phyloP scores from a whole-genome alignment of 2,888 invertebrate genomes.

The Conus canariensis region DNA sequence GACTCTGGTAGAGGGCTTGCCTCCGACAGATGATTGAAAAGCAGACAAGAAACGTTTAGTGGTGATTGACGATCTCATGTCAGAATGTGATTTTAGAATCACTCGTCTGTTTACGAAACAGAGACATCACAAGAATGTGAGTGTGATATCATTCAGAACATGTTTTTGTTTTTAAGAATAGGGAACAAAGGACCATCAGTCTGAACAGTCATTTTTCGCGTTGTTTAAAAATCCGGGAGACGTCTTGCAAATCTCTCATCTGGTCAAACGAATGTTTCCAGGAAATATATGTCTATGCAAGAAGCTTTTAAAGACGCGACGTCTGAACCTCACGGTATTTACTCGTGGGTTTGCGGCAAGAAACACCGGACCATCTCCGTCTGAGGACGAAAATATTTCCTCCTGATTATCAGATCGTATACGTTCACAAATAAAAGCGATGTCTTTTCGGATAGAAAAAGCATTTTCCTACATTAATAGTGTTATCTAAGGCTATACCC shows the following conservation, averaged over 20 bases:
- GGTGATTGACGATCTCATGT: constrained; percentile 34
- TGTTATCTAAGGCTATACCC: too few relatives aligned
- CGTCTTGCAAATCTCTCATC: not conserved
- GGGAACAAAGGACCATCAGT: constrained; percentile 1
- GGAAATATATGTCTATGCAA: not conserved
- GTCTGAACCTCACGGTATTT: constrained; percentile 41
- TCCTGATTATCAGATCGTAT: constrained; percentile 23
- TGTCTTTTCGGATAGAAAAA: too few relatives aligned
- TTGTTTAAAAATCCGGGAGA: constrained; percentile 14
- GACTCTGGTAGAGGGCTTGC: constrained; percentile 36
- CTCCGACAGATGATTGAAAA: not conserved
- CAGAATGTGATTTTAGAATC: constrained; percentile 12
- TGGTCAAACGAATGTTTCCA: constrained; percentile 7
- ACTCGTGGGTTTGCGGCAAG: constrained; percentile 38
- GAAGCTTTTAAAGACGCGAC: constrained; percentile 16
- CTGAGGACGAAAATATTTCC: constrained; percentile 42
- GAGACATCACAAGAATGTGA: not conserved
- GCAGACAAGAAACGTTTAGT: not conserved
- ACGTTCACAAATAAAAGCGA: constrained; percentile 27
- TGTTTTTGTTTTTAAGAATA: not conserved
- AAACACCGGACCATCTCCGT: constrained; percentile 33
- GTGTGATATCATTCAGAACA: constrained; percentile 5
- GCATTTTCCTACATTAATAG: too few relatives aligned
- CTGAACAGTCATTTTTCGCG: constrained; percentile 1
- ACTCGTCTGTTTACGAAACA: constrained; percentile 34